Base-by-base conservation (phyloP, 2,113 vertebrate genomes). In the Brienomyrus longianalis region DNA sequence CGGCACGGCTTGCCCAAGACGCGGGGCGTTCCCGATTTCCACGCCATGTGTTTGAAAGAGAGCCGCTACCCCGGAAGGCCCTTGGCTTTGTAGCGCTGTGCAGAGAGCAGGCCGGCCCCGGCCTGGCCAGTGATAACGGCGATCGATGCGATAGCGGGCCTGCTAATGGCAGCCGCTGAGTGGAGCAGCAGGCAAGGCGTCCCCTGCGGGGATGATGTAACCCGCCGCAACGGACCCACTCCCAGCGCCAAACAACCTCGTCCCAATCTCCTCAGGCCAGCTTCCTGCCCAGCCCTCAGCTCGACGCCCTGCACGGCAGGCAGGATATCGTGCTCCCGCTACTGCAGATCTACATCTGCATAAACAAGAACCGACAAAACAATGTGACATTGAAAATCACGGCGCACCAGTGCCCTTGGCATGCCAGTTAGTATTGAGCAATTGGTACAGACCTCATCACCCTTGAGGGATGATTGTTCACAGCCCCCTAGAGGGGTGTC, bases 261-360 rank as follows among this genome's bases (percentile, higher is more conserved):
- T 93, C 95, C 95, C 96, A 96, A 96, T 96, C 96, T 97, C 93
- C 89, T 92, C 9, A 1, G 86, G 88, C 94, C 48, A 92, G 95
- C 96, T 98, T 98, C 97, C 97, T 97, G 95, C 95, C 45, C 0
- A 90, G 90, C 80, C 90, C 90, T 83, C 90, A 90, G 94, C 92
- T 93, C 95, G 95, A 91, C 91, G 94, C 95, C 94, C 95, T 93
- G 94, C 95, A 95, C 96, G 1, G 97, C 96, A 95, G 95, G 96
- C 97, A 97, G 97, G 97, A 97, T 96, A 95, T 97, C 96, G 96
- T 96, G 97, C 96, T 96, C 97, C 96, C 96, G 95, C 95, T 92
- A 4, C 95, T 92, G 13, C 96, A 96, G 96, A 98, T 97, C 97
- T 96, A 97, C 96, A 97, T 97, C 96, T 96, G 97, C 97, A 97